Evolutionary conservation across 1,140 invertebrate genomes (phyloP).

Genomic region (Phymastichus coffea): DNA sequence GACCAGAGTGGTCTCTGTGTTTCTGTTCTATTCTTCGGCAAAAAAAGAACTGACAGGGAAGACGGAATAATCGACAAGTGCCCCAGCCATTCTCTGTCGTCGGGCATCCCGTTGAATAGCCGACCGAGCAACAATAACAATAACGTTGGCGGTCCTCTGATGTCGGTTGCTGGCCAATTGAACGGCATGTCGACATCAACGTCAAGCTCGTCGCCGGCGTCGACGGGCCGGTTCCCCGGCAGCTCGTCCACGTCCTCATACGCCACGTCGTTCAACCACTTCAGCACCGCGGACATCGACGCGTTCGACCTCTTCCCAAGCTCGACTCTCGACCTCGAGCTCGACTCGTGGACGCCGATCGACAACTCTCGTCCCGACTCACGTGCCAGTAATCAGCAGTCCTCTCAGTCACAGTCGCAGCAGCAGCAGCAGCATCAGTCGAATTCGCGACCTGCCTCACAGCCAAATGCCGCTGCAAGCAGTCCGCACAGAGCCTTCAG

Average conservation of each 20-base stretch:
- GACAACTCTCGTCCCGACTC: slow-evolving; percentile 57
- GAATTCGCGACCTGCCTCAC: slow-evolving; percentile 58
- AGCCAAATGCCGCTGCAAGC: slow-evolving; percentile 46
- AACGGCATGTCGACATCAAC: no score
- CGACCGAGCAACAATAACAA: slow-evolving; percentile 41
- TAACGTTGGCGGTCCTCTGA: slow-evolving; percentile 54
- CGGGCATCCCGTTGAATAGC: slow-evolving; percentile 6
- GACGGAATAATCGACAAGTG: no score
- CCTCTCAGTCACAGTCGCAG: not conserved
- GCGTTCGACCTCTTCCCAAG: slow-evolving; percentile 62
- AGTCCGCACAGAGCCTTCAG: slow-evolving; percentile 50
- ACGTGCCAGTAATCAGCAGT: slow-evolving; percentile 52
- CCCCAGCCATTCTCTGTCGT: no score
- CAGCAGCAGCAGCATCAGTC: no score
- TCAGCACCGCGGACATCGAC: no score
- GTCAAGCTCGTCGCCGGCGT: no score
- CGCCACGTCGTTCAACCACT: not conserved
- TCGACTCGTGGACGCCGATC: slow-evolving; percentile 19
- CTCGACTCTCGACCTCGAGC: slow-evolving; percentile 59
- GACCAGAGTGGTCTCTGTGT: no score
- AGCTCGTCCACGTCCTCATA: not conserved
- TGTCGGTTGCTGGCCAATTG: slow-evolving; percentile 49
- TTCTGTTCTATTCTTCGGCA: no score
- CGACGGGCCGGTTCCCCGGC: not conserved
- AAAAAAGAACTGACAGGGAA: no score